phyloP scores from a whole-genome alignment of 2,888 invertebrate species.

The Eurytoma adleriae region DNA sequence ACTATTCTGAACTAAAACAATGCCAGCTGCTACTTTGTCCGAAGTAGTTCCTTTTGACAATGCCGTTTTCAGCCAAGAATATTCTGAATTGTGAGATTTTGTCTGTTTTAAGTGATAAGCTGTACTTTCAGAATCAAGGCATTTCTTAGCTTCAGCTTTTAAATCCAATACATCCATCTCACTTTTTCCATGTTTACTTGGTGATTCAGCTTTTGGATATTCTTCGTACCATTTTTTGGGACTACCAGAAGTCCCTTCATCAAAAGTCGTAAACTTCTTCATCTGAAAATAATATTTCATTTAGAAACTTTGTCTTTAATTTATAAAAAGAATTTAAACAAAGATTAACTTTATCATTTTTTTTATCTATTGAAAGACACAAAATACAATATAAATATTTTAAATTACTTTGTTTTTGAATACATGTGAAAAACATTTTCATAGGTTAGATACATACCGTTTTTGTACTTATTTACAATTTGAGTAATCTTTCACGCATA shows the following conservation, averaged over 20 bases:
- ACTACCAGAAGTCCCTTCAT: conserved; percentile 24
- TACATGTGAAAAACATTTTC: neutral
- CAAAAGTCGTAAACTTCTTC: conserved; percentile 21
- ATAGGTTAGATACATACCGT: conserved; percentile 43
- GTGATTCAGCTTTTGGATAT: conserved; percentile 64
- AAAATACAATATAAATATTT: neutral
- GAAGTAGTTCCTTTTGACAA: conserved; percentile 88
- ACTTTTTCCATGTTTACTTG: conserved; percentile 70
- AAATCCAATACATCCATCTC: conserved; percentile 79
- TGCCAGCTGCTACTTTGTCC: conserved; percentile 91
- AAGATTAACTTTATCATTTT: neutral
- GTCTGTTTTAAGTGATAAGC: conserved; percentile 74
- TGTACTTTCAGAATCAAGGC: conserved; percentile 81
- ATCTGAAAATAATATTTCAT: conserved; percentile 29
- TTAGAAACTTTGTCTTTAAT: neutral
- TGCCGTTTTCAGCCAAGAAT: conserved; percentile 87
- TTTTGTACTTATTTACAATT: neutral
- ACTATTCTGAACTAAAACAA: conserved; percentile 88
- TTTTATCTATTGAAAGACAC: neutral
- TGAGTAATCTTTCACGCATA: neutral
- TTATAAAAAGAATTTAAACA: conserved; percentile 3
- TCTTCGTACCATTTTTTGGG: conserved; percentile 82
- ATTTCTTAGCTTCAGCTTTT: conserved; percentile 82
- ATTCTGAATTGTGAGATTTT: conserved; percentile 80
- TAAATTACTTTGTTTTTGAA: neutral